Percentiles rank a stretch among this genome's conserved stretches.
phyloP scores from a whole-genome alignment of 2,797 vertebrate genomes.

The Gorsachius magnificus region DNA sequence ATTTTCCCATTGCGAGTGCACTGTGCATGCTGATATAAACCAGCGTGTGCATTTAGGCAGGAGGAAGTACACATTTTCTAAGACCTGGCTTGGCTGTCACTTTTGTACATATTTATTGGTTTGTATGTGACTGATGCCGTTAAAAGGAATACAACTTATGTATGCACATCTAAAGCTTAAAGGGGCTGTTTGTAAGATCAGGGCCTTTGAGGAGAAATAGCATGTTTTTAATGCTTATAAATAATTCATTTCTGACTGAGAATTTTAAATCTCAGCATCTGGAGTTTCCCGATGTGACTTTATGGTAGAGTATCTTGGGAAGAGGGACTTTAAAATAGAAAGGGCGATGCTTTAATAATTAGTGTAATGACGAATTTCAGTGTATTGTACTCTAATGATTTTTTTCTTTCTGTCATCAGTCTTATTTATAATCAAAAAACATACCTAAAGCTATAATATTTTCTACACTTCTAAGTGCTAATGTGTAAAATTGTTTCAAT shows the following conservation, averaged over 20 bases:
- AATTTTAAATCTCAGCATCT: slow-evolving; percentile 18
- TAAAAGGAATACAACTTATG: neutral
- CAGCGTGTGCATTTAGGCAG: neutral
- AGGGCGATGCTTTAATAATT: neutral
- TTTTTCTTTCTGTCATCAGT: neutral
- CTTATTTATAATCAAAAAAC: slow-evolving; percentile 21
- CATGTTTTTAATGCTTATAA: neutral
- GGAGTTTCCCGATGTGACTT: neutral
- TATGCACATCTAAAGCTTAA: neutral
- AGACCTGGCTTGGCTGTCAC: neutral
- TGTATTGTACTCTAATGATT: neutral
- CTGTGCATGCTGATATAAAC: neutral
- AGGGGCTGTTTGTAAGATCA: neutral
- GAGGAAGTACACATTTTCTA: neutral
- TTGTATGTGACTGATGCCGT: neutral
- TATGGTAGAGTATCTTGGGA: neutral
- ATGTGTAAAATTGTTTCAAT: slow-evolving; percentile 56
- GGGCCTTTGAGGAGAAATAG: neutral
- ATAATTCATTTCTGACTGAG: neutral
- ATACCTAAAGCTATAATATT: slow-evolving; percentile 20
- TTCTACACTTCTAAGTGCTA: slow-evolving; percentile 51
- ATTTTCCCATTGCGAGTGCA: neutral
- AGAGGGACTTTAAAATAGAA: neutral
- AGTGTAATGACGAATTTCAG: neutral
- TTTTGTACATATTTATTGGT: neutral